Conservation (phyloP, 2,797 vertebrate genomes). For the Cyclura pinguis region DNA sequence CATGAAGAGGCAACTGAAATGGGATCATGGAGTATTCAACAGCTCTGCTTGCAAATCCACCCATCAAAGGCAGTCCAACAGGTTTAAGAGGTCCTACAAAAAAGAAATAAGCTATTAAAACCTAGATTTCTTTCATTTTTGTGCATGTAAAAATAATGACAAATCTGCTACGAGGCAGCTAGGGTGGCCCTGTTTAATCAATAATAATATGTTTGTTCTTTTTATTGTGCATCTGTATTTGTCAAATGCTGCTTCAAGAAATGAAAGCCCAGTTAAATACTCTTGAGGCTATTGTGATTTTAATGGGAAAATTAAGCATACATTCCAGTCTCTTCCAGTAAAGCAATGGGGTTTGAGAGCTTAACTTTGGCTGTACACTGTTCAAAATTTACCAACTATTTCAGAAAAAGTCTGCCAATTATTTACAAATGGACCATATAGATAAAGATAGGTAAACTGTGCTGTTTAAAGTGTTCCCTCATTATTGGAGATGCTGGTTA, state of each 20-base stretch:
- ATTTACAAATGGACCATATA: background rate
- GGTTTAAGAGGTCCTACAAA: constrained; percentile 55
- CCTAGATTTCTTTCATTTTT: background rate
- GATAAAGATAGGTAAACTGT: no score
- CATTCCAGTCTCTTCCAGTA: background rate
- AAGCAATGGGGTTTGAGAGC: background rate
- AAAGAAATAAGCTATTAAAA: constrained; percentile 43
- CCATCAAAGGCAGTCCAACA: constrained; percentile 42
- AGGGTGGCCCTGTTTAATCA: background rate
- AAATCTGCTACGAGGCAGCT: background rate
- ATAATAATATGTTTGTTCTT: background rate
- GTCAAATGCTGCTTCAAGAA: background rate
- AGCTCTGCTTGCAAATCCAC: constrained; percentile 56
- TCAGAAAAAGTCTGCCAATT: background rate
- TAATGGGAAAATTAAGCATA: background rate
- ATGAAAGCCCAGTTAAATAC: background rate
- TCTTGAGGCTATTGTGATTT: background rate
- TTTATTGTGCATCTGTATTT: no score
- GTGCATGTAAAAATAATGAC: background rate
- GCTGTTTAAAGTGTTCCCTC: no score
- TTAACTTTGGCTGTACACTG: background rate
- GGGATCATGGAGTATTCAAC: constrained; percentile 40
- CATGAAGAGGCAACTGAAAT: constrained; percentile 50
- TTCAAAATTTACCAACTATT: background rate
- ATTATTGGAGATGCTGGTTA: no score